Base-by-base conservation (phyloP, 2,113 vertebrate species). In the Nettapus auritus region DNA sequence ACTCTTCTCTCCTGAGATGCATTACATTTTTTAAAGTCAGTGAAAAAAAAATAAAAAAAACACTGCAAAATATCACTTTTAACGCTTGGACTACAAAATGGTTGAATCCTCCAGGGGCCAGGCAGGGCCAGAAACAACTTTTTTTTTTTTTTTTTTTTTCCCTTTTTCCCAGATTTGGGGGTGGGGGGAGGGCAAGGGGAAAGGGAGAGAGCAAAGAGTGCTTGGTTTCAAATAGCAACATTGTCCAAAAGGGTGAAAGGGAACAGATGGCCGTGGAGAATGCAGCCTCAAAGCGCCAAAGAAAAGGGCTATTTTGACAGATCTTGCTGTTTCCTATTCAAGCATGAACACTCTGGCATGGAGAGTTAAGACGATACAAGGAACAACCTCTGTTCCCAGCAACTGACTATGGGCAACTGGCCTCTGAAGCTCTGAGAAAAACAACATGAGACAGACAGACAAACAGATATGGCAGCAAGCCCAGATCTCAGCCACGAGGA, bases 201-300 rank as follows among this genome's bases (percentile, higher is more conserved):
- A 81, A 89, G 70, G 50, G 73, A 96, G 96, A 96, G 94, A 97
- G 97, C 91, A 97, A 96, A 96, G 96, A 97, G 95, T 97, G 83
- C 90, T 62, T 93, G 82, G 94, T 97, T 98, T 98, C 97, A 98
- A 98, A 98, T 98, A 98, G 98, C 98, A 98, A 98, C 98, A 98
- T 98, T 98, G 98, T 98, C 98, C 98, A 97, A 97, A 98, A 98
- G 98, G 98, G 98, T 98, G 98, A 98, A 98, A 98, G 97, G 97
- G 98, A 98, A 98, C 98, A 98, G 98, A 98, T 98, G 98, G 98
- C 98, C 97, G 96, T 97, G 97, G 98, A 98, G 97, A 98, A 98
- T 98, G 98, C 97, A 95, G 97, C 96, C 98, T 98, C 95, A 98
- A 96, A 98, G 98, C 97, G 96, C 94, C 50, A 89, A 97, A 98